Conservation (phyloP, 1,140 invertebrate genomes). For the Drosophila navojoa region DNA sequence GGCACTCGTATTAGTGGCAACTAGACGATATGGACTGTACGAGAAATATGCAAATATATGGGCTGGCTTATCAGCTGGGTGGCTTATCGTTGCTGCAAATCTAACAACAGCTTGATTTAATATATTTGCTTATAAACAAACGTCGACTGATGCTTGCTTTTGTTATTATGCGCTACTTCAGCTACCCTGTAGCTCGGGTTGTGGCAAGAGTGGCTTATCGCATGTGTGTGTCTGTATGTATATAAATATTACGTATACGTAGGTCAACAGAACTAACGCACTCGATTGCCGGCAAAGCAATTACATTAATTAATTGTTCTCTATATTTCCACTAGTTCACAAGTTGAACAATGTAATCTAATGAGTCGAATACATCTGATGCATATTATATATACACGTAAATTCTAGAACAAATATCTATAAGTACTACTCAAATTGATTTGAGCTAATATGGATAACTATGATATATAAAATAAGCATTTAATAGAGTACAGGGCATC, state of each 20-base stretch:
- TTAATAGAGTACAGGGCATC: conserved; percentile 5
- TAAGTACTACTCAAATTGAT: no score
- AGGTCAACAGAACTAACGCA: no score
- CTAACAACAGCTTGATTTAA: conserved; percentile 76
- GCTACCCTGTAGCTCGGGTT: background rate
- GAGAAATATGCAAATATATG: conserved; percentile 71
- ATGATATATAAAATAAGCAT: background rate
- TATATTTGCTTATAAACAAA: conserved; percentile 70
- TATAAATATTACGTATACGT: background rate
- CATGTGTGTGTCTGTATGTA: no score
- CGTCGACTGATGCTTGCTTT: conserved; percentile 37
- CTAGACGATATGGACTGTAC: conserved; percentile 9
- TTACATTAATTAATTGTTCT: no score
- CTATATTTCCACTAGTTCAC: no score
- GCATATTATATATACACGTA: background rate
- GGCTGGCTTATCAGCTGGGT: conserved; percentile 53
- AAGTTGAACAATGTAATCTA: no score
- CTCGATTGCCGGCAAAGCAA: no score
- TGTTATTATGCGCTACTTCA: conserved; percentile 20
- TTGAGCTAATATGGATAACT: no score
- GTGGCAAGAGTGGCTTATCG: background rate
- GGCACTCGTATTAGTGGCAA: conserved; percentile 11
- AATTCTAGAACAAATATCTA: background rate
- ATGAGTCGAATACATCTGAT: background rate
- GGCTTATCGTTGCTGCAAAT: conserved; percentile 63